Conservation (phyloP, 1,140 invertebrate genomes). For the Tenebrio molitor region DNA sequence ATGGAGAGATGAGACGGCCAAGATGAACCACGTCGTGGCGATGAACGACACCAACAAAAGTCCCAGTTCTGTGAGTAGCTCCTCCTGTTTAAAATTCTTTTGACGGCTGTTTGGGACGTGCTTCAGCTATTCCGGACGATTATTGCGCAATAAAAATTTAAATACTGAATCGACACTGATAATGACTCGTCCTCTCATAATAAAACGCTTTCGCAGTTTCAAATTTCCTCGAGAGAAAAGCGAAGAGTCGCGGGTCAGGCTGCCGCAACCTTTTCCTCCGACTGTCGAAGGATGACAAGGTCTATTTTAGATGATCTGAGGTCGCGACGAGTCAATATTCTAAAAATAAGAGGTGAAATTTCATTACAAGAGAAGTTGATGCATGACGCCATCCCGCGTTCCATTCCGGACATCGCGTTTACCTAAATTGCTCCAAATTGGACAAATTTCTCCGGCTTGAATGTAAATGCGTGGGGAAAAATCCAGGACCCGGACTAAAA, state of each 20-base stretch:
- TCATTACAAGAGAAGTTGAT: constrained; percentile 16
- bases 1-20: not conserved
- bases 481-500: not conserved
- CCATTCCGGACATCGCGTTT: not conserved
- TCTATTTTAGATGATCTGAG: constrained; percentile 3
- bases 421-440: not conserved
- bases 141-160: constrained; percentile 19
- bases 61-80: constrained; percentile 48
- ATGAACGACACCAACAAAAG: constrained; percentile 49
- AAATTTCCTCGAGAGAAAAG: no score
- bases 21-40: constrained; percentile 20
- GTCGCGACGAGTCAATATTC: constrained; percentile 5
- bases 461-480: no score
- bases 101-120: not conserved
- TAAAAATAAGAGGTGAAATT: constrained; percentile 26
- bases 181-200: not conserved
- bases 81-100: not conserved
- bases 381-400: not conserved
- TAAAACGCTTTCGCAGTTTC: constrained; percentile 25
- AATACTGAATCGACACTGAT: not conserved
- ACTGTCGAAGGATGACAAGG: no score
- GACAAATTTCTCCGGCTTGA: no score
- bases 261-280: no score
- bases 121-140: not conserved
- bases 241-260: no score